Base-by-base conservation (phyloP, 2,888 invertebrate species). In the Pardosa pseudoannulata region DNA sequence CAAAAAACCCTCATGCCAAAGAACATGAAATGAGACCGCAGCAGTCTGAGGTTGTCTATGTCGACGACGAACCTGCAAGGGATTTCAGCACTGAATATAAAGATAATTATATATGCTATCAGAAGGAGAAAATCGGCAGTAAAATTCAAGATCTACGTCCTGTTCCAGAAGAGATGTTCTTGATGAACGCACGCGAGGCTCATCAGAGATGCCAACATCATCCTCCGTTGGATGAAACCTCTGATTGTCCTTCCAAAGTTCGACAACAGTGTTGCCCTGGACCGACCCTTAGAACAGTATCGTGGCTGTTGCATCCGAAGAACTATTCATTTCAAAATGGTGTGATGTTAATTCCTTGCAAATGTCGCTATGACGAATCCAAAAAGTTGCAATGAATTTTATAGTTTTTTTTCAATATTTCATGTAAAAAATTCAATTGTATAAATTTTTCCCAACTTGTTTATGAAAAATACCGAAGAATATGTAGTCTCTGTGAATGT, bases 1-100 rank as follows among this genome's bases (percentile, higher is more conserved):
- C 71, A 1, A 80, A 78, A 13, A 86, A 81, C 70, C 79, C 74
- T 31, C 65, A 80, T 31, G 68, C 73, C 16, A 76, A 83, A 56
- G 56, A 65, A 31, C 65, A 46, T 9, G 82, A 81, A 80, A 29
- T 19, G 7, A 67, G 64, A 50, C 2, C 46, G 0, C 13, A 2
- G 2, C 50, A 75, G 1, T 56, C 74, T 1, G 27, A 62, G 36
- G 16, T 78, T 19, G 29, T 71, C 0, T 82, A 71, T n/a, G 29
- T 82, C 0, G 82, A 82, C 6, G 71, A 64, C n/a, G 72, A 72
- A 27, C 56, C 72, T 2, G 39, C 67, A 29, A 19, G 73, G 16
- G 65, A 72, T 27, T 73, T 67, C 3, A 72, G 29, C 27, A 78
- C 83, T 0, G 83, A 83, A 29, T 13, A 62, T 1, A 23, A 19